phyloP scores from a whole-genome alignment of 2,113 vertebrate genomes.

The Sorex araneus region DNA sequence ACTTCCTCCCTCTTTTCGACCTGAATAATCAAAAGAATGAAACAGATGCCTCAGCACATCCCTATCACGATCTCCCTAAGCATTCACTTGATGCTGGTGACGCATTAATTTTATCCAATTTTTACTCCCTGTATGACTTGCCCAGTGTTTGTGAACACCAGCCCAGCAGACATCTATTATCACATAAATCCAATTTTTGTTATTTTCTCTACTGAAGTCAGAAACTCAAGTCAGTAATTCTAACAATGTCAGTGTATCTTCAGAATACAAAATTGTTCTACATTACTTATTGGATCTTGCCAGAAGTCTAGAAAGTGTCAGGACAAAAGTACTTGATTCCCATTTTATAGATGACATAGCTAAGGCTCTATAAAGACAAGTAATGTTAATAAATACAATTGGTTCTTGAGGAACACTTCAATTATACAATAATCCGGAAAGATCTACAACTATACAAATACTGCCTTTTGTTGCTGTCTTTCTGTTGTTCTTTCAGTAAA shows the following conservation, averaged over 20 bases:
- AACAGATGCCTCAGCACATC: background rate
- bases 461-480: background rate
- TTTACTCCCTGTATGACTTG: background rate
- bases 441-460: background rate
- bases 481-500: background rate
- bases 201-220: constrained; percentile 67
- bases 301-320: background rate
- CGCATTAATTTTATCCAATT: constrained; percentile 53
- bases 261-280: background rate
- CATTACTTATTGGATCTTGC: background rate
- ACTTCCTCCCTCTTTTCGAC: background rate
- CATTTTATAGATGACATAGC: background rate
- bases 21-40: background rate
- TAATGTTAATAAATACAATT: background rate
- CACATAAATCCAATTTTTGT: constrained; percentile 54
- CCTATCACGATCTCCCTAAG: background rate
- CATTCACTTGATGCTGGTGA: background rate
- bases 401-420: background rate
- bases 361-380: background rate
- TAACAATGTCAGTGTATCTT: background rate
- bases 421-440: background rate
- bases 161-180: constrained; percentile 34
- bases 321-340: background rate
- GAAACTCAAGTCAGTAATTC: constrained; percentile 13
- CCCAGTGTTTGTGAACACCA: constrained; percentile 38